Evolutionary conservation across 2,113 vertebrate species (phyloP).

Genomic region (Dicerorhinus sumatrensis): DNA sequence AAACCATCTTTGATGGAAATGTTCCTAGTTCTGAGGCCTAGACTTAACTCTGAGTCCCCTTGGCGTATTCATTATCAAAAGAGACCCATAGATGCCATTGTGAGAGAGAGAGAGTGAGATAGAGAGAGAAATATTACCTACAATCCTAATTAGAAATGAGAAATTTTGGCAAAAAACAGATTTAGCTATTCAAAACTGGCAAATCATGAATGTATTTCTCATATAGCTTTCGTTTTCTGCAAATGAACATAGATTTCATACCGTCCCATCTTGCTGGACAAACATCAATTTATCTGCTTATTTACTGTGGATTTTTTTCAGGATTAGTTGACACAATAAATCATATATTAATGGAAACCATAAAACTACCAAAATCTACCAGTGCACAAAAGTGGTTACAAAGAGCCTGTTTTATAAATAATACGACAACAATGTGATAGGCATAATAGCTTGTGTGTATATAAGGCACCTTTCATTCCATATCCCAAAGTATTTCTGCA

Average conservation of each 20-base stretch:
- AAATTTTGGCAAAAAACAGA: constrained; percentile 74
- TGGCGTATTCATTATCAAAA: constrained; percentile 90
- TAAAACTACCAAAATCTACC: constrained; percentile 57
- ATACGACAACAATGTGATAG: constrained; percentile 3
- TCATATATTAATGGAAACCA: constrained; percentile 64
- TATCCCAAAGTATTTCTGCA: constrained; percentile 43
- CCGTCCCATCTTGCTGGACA: not conserved
- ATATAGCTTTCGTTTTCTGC: constrained; percentile 46
- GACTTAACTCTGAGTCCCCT: constrained; percentile 87
- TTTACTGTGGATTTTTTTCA: constrained; percentile 28
- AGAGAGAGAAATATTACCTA: constrained; percentile 75
- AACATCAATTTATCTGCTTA: constrained; percentile 45
- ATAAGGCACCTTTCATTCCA: constrained; percentile 36
- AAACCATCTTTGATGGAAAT: constrained; percentile 90
- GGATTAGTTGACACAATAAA: constrained; percentile 64
- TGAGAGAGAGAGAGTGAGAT: not conserved
- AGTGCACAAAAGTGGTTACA: constrained; percentile 55
- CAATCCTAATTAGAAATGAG: constrained; percentile 82
- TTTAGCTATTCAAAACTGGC: constrained; percentile 73
- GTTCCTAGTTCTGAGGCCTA: constrained; percentile 87
- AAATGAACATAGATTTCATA: constrained; percentile 35
- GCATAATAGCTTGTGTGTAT: constrained; percentile 15
- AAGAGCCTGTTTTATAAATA: constrained; percentile 49
- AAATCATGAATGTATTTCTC: constrained; percentile 54
- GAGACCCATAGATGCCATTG: constrained; percentile 79